A percentile compares a stretch with the other conserved stretches of the same genome.
Evolutionary conservation across 2,797 vertebrate genomes (phyloP).

Genomic region (Chaetodon trifasciatus): DNA sequence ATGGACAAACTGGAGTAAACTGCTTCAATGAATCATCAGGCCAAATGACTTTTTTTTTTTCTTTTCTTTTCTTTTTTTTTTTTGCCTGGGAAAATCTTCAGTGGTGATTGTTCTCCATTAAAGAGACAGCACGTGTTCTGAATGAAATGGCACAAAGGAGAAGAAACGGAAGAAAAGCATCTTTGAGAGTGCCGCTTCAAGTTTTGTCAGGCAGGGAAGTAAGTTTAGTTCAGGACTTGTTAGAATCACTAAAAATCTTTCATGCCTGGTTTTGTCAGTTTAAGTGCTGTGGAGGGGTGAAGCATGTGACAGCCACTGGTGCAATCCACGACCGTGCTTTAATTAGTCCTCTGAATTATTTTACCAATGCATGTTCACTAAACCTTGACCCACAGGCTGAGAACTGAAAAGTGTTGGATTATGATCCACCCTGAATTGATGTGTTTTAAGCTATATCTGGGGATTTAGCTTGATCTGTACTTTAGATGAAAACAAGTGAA

Average conservation of each 20-base stretch:
- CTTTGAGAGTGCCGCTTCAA: background rate
- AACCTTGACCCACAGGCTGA: background rate
- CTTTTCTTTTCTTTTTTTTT: background rate
- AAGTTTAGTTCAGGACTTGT: background rate
- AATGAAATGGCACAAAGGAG: too few relatives aligned
- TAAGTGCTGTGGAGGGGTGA: too few relatives aligned
- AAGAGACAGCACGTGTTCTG: background rate
- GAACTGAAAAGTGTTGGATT: background rate
- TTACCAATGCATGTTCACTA: background rate
- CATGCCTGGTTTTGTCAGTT: background rate
- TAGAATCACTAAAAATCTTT: too few relatives aligned
- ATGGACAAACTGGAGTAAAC: background rate
- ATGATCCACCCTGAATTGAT: background rate
- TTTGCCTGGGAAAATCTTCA: background rate
- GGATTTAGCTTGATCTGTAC: background rate
- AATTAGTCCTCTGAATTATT: background rate
- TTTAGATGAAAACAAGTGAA: background rate
- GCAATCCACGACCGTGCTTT: background rate
- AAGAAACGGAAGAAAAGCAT: background rate
- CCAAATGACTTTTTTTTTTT: background rate
- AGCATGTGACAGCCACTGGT: background rate
- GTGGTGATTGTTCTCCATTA: background rate
- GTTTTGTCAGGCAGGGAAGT: too few relatives aligned
- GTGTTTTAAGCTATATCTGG: background rate
- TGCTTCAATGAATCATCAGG: background rate